Evolutionary conservation across 2,888 invertebrate genomes (phyloP), one percentile per base, ranked within the genome.

Genomic region (Xylocampa areola): DNA sequence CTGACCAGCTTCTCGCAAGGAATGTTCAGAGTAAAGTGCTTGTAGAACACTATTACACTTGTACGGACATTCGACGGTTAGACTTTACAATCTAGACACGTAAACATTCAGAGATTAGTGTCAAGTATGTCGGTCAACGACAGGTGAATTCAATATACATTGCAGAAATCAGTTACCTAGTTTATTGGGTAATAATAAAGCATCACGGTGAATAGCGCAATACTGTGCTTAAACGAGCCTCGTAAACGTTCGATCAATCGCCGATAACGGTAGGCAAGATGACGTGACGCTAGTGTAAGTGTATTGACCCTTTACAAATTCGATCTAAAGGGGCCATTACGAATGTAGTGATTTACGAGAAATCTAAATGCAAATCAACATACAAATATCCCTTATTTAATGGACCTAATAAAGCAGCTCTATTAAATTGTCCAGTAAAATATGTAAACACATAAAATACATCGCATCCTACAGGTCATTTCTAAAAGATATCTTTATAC

Each of bases 251-350:
- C 73, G 73, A 82, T 85, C 80, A 78, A 83, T 81, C 76, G 77
- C 71, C 69, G 80, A 79, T 90, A 89, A 88, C 86, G 84, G 87
- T 83, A 80, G 79, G 76, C 61, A 68, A 73, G 74, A 81, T 81
- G 85, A 84, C 74, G 82, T 76, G 82, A 82, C 62, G 55, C 37
- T 40, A 32, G 45, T 48, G 16, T 14, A 55, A 59, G 61, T 47
- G 58, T 81, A 78, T 77, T 83, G 78, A 80, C 79, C 81, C 73
- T 76, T 68, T 60, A 41, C 51, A 67, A 73, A 73, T 73, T 70
- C 63, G 53, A 63, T 64, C 35, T 40, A 50, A 70, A 58, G 39
- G 32, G 49, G 29, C 32, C 27, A 51, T 54, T 39, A 47, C 23
- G 11, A 45, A 25, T 19, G 32, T 52, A 54, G 49, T 61, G 49